Base-by-base conservation (phyloP, 2,888 invertebrate genomes). In the Lymantria monacha region DNA sequence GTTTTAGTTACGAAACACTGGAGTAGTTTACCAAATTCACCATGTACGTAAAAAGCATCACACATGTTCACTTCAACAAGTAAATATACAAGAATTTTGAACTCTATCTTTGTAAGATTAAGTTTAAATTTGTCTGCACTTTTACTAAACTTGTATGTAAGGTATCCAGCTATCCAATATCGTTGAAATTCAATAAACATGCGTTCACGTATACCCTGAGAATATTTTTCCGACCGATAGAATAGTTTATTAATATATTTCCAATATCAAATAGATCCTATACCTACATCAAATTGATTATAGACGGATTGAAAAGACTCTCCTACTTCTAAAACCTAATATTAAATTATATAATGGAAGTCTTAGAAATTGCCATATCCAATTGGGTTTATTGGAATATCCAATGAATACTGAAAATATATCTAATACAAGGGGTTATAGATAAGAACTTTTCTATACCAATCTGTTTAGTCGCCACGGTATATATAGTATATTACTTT, bases 171-270 rank as follows among this genome's bases (percentile, higher is more conserved):
- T 46, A 46, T 59, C 49, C 69, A 60, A 69, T 67, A 65, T 57
- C 59, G 63, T 65, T 66, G 55, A 60, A 67, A 73, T 73, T 72
- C 69, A 71, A 73, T 69, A 66, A 65, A 70, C 22, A 67, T 67
- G 57, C 62, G 60, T 55, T 55, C 62, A 63, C 48, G 49, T 58
- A 61, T 55, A 63, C 57, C 47, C 57, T 11, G 22, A 22, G 22
- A 22, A 36, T 36, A 11, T 36, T 36, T 36, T 36, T 36, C 36
- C 10, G 9, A 36, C 11, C 36, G 9, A 11, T 11, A 44, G 55
- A 63, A 70, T 60, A 36, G 60, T 50, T 41, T 65, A 55, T 66
- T 56, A 62, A 68, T 68, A 65, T 49, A 55, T 56, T 22, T 22
- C 22, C 22, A 22, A 22, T 22, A 22, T 22, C 22, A 22, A 22